These are phyloP conservation scores for Amyelois transitella DNA, from an alignment of 1,140 invertebrate species.

Conservation along the genomic window DNA sequence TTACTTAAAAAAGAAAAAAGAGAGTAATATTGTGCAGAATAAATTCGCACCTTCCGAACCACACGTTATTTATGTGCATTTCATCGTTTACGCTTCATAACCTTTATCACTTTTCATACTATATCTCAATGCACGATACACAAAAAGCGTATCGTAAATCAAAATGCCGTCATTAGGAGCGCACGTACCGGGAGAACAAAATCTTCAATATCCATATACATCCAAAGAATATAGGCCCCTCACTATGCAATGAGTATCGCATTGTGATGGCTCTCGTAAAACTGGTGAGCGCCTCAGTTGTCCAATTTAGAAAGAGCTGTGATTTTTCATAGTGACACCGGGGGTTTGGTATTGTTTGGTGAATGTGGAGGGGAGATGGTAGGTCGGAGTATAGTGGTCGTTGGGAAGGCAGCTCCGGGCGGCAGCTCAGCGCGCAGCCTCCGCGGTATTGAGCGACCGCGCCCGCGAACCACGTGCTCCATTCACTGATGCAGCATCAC, in stretches of 20 bases:
- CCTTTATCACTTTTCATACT: neutral
- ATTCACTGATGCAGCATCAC: conserved; percentile 54
- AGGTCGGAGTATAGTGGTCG: conserved; percentile 27
- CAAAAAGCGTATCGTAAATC: conserved; percentile 29
- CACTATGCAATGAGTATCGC: conserved; percentile 23
- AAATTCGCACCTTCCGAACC: neutral
- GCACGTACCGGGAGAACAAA: conserved; percentile 15
- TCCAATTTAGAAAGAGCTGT: conserved; percentile 18
- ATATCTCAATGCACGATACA: conserved; percentile 1
- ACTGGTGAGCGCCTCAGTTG: conserved; percentile 24
- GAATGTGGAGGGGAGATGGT: conserved; percentile 14
- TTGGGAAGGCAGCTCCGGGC: conserved; percentile 37
- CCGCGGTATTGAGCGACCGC: conserved; percentile 63
- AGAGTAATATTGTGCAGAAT: neutral
- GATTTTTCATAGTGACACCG: conserved; percentile 12
- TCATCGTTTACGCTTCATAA: neutral
- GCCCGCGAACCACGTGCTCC: conserved; percentile 55
- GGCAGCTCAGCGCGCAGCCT: conserved; percentile 59
- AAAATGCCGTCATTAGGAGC: conserved; percentile 27
- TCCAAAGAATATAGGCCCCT: conserved; percentile 24
- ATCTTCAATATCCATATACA: conserved; percentile 24
- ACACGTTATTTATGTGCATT: neutral
- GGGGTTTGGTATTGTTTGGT: conserved; percentile 14
- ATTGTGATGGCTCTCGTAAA: conserved; percentile 27
- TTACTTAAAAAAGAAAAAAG: no score